Conservation (phyloP, 1,140 invertebrate genomes). For the Caenorhabditis inopinata region DNA sequence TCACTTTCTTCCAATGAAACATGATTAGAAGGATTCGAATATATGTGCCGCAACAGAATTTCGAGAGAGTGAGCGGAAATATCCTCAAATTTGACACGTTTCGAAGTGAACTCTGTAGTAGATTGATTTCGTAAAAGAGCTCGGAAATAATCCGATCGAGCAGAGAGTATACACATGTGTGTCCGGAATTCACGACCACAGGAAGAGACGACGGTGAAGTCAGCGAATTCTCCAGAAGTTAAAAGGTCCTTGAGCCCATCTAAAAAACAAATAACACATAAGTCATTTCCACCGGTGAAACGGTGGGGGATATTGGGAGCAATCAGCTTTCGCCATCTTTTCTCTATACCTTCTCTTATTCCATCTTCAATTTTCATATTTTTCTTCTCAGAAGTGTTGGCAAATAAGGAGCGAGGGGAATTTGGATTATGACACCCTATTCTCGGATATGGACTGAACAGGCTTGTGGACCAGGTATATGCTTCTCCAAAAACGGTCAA, state of each 20-base stretch:
- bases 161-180: constrained; percentile 56
- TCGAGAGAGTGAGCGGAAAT: constrained; percentile 2
- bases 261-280: not conserved
- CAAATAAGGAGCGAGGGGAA: not conserved
- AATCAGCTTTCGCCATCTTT: too few species aligned
- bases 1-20: not conserved
- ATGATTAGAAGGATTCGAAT: not conserved
- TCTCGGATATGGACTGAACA: constrained; percentile 2
- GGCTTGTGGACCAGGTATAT: not conserved
- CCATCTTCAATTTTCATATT: too few species aligned
- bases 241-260: not conserved
- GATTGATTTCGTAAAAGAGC: constrained; percentile 49
- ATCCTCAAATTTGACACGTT: constrained; percentile 35
- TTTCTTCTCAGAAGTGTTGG: not conserved
- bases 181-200: constrained; percentile 40
- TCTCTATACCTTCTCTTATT: too few species aligned
- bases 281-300: too few species aligned
- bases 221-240: constrained; percentile 24
- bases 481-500: constrained; percentile 47
- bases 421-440: not conserved
- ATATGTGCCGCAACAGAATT: constrained; percentile 37
- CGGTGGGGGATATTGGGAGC: not conserved
- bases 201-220: constrained; percentile 42
- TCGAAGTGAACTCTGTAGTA: not conserved
- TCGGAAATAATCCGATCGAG: constrained; percentile 59